Evolutionary conservation across 2,113 vertebrate genomes (phyloP).

Genomic region (Rhea pennata): DNA sequence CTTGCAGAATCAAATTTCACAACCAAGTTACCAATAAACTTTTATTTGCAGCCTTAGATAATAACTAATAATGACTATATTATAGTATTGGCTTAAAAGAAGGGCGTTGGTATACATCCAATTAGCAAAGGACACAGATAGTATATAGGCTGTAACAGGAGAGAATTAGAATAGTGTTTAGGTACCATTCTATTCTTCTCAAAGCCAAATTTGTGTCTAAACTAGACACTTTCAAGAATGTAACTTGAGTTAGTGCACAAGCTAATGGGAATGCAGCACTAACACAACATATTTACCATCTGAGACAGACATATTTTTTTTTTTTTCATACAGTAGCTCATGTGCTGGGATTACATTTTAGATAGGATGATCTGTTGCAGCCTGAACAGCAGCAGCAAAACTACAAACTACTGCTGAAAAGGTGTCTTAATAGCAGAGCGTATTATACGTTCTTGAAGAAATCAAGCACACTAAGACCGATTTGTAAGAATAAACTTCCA

Average conservation of each 20-base stretch:
- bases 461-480: background rate
- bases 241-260: rapidly evolving
- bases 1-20: background rate
- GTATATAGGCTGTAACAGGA: rapidly evolving
- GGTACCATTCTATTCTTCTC: background rate
- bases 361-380: background rate
- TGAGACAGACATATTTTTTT: background rate
- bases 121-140: background rate
- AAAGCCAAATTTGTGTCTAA: background rate
- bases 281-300: background rate
- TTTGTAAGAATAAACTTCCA: background rate
- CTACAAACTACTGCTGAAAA: background rate
- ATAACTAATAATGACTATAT: background rate
- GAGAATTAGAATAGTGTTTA: background rate
- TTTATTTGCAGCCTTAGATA: background rate
- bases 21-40: background rate
- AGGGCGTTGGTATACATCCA: rapidly evolving
- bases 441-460: background rate
- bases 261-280: too few relatives aligned
- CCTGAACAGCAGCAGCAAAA: background rate
- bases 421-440: background rate
- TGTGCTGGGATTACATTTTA: background rate
- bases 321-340: background rate
- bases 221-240: rapidly evolving
- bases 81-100: background rate